Evolutionary conservation across 2,797 vertebrate genomes (phyloP), one percentile per base, ranked within the genome.

Genomic region (Hipposideros larvatus): DNA sequence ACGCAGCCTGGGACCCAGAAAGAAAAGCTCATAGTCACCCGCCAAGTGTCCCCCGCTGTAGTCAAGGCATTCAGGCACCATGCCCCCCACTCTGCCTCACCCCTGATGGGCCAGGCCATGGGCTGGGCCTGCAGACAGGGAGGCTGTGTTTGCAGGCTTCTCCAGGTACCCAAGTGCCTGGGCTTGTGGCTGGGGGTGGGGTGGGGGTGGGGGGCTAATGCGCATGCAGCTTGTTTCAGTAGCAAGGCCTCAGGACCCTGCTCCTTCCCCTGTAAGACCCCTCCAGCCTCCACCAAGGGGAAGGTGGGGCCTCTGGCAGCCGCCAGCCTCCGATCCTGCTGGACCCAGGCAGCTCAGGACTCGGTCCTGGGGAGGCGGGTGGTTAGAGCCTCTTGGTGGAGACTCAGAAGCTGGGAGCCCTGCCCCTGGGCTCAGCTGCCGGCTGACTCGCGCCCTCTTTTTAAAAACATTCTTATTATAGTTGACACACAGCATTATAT

Each of bases 111-210:
- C 75, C 61, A 55, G 78, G 57, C 57, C 57, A 10, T 26, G 57
- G 3, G 63, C 15, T 1, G 6, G 59, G 37, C n/a, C 34, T 16
- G 37, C 37, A 37, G 37, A 37, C 37, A 37, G 37, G 37, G 37
- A 37, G 37, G 37, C 37, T 37, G 37, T 37, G 37, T 37, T 37
- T 37, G 37, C 37, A 37, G 2, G 37, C 46, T 48, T 48, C 11
- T 70, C 74, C 74, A 70, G 6, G 92, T 85, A 94, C 66, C 59
- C 87, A 61, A 95, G 91, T 63, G 87, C 87, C 71, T 65, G 31
- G 94, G 65, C 87, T 83, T 46, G 34, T 63, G 63, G 79, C 71
- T 46, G 90, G 90, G 83, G 43, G 46, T 13, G 46, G 46, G 46
- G n/a, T n/a, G n/a, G n/a, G n/a, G n/a, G n/a, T n/a, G 10, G 46